A percentile compares a stretch with the other conserved stretches of the same genome.
Evolutionary conservation across 2,113 vertebrate genomes (phyloP).

Genomic region (Oostethus manadensis): DNA sequence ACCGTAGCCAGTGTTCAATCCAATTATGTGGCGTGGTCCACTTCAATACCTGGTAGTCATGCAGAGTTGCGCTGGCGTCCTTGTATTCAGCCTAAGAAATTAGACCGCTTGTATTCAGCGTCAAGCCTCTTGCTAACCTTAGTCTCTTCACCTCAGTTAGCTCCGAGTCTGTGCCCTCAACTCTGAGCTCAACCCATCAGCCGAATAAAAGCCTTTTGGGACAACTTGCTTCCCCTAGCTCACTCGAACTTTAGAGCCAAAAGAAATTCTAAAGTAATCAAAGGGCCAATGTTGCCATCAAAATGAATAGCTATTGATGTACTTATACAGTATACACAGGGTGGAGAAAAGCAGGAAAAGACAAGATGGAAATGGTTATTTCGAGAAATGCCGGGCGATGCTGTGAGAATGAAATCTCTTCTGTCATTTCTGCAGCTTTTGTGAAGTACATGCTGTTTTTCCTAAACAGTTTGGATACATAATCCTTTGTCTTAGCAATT

Average conservation of each 20-base stretch:
- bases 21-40: conserved; percentile 92
- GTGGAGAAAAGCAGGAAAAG: not conserved
- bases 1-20: conserved; percentile 93
- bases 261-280: conserved; percentile 72
- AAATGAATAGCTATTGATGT: conserved; percentile 23
- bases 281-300: conserved; percentile 55
- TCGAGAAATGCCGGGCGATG: not conserved
- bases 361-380: conserved; percentile 11
- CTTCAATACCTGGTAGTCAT: conserved; percentile 90
- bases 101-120: conserved; percentile 61
- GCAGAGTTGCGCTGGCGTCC: conserved; percentile 81
- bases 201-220: conserved; percentile 77
- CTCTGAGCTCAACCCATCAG: conserved; percentile 86
- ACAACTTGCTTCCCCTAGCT: conserved; percentile 80
- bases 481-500: too few relatives aligned
- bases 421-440: conserved; percentile 5
- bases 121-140: conserved; percentile 39
- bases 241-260: conserved; percentile 53
- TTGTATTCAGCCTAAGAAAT: conserved; percentile 86
- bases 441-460: too few relatives aligned
- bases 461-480: too few relatives aligned
- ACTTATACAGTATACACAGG: conserved; percentile 15
- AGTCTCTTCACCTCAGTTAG: conserved; percentile 63
- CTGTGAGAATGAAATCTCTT: not conserved
- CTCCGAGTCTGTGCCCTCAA: conserved; percentile 78